phyloP scores from a whole-genome alignment of 1,140 invertebrate species.

The Teleopsis dalmanni region DNA sequence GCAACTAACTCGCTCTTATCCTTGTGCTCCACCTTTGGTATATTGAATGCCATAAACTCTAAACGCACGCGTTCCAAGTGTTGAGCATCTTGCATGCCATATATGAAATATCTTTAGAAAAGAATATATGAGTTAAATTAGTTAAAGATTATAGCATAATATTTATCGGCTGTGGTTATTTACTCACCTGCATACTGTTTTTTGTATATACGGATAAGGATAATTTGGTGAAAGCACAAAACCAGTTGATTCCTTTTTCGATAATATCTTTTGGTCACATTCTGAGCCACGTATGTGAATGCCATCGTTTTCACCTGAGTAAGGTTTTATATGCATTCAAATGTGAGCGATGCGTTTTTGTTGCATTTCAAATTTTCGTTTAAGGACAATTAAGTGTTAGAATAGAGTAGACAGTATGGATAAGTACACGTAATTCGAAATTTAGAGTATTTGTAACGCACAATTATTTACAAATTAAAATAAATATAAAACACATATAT shows the following conservation, averaged over 20 bases:
- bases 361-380: slow-evolving; percentile 1
- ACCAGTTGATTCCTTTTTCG: slow-evolving; percentile 83
- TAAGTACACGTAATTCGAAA: too few relatives aligned
- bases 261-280: slow-evolving; percentile 95
- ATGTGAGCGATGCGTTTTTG: not conserved
- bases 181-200: slow-evolving; percentile 78
- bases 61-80: slow-evolving; percentile 87
- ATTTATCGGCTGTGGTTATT: not conserved
- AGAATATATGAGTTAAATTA: not conserved
- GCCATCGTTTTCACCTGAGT: slow-evolving; percentile 62
- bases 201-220: slow-evolving; percentile 87
- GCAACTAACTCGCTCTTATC: slow-evolving; percentile 39
- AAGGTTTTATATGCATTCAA: not conserved
- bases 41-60: slow-evolving; percentile 81
- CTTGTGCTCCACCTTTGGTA: slow-evolving; percentile 67
- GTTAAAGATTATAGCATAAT: not conserved
- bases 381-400: not conserved
- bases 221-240: slow-evolving; percentile 91
- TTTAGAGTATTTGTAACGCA: too few relatives aligned
- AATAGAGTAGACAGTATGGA: slow-evolving; percentile 12
- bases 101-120: slow-evolving; percentile 81
- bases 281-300: slow-evolving; percentile 91
- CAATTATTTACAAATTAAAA: too few relatives aligned
- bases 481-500: too few relatives aligned
- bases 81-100: slow-evolving; percentile 91